Conservation (phyloP, 2,113 vertebrate species). For the Euleptes europaea region DNA sequence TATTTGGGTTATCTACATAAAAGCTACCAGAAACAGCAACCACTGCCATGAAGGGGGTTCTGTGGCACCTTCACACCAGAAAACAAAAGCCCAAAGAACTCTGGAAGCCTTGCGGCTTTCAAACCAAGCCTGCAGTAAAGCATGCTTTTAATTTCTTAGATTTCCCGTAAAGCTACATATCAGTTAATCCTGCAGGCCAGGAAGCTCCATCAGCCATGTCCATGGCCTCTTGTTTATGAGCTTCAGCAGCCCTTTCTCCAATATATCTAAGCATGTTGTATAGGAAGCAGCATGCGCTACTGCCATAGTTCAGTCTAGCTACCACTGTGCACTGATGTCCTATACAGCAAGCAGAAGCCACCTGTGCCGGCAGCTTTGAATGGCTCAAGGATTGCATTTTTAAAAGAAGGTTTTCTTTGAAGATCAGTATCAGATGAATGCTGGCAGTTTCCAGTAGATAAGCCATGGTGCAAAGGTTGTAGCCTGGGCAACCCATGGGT, state of each 20-base stretch:
- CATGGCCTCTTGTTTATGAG: neutral
- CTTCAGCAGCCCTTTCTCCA: neutral
- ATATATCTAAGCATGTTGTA: neutral
- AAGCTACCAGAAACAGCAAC: neutral
- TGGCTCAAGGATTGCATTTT: neutral
- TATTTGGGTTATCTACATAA: neutral
- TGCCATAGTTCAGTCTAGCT: neutral
- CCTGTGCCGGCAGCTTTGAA: neutral
- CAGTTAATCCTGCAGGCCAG: neutral
- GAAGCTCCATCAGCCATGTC: neutral
- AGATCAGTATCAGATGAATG: fast-evolving
- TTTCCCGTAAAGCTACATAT: neutral
- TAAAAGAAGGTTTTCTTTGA: neutral
- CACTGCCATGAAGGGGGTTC: no score
- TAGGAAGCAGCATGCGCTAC: neutral
- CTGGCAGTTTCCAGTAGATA: neutral
- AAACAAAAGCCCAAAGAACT: neutral
- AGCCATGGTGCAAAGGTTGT: neutral
- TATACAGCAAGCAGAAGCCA: neutral
- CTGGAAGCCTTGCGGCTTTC: neutral
- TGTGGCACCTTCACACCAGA: neutral
- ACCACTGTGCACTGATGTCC: neutral
- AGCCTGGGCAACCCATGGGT: neutral
- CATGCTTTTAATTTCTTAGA: neutral
- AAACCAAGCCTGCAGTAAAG: neutral